Percentiles rank a stretch among this genome's conserved stretches.
Evolutionary conservation across 2,888 invertebrate species (phyloP).

Genomic region (Limnephilus lunatus): DNA sequence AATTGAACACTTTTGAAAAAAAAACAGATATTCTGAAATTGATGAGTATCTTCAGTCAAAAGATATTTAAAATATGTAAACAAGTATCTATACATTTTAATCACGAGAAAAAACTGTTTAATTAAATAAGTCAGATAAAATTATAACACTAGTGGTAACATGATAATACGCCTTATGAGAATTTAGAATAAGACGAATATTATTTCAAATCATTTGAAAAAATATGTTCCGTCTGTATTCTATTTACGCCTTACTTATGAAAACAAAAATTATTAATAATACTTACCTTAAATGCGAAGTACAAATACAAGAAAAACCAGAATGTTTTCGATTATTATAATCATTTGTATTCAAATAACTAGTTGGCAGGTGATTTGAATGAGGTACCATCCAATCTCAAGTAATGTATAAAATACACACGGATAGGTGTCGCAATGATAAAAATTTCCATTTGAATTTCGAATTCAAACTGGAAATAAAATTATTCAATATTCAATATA

Average conservation of each 20-base stretch:
- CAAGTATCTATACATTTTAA: too few relatives aligned
- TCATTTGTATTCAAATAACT: background rate
- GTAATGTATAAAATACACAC: background rate
- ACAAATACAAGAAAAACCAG: background rate
- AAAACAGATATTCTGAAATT: too few relatives aligned
- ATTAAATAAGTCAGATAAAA: too few relatives aligned
- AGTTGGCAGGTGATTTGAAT: background rate
- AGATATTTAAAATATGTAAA: too few relatives aligned
- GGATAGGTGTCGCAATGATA: background rate
- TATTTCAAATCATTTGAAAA: background rate
- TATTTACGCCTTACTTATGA: background rate
- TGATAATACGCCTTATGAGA: too few relatives aligned
- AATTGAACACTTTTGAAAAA: too few relatives aligned
- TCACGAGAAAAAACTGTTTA: too few relatives aligned
- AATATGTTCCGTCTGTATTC: background rate
- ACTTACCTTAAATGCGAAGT: background rate
- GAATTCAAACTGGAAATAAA: constrained; percentile 15
- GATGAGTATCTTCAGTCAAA: too few relatives aligned
- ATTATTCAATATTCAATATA: background rate
- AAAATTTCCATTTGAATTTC: background rate
- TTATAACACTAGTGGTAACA: too few relatives aligned
- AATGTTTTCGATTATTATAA: background rate
- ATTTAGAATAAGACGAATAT: too few relatives aligned
- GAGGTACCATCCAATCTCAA: background rate
- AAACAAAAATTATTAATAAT: background rate